Evolutionary conservation across 2,113 vertebrate genomes (phyloP).

Genomic region (Heterochromis multidens): DNA sequence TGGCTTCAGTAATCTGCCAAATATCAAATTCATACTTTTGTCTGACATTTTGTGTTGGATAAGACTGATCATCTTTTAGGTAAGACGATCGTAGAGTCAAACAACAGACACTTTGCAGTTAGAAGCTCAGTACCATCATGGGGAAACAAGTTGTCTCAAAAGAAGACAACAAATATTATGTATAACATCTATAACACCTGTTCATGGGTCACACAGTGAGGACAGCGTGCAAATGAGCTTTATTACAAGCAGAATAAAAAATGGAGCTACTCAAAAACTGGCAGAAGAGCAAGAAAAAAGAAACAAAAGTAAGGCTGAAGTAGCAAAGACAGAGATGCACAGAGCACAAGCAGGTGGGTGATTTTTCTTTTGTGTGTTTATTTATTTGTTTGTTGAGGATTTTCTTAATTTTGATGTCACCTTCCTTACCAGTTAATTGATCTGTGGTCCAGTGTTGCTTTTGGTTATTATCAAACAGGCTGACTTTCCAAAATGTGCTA

Average conservation of each 20-base stretch:
- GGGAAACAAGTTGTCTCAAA: background rate
- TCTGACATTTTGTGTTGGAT: background rate
- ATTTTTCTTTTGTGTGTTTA: background rate
- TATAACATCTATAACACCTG: background rate
- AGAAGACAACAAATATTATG: background rate
- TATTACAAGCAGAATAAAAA: background rate
- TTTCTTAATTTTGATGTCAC: background rate
- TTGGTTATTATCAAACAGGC: no score
- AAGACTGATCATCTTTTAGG: background rate
- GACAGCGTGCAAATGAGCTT: background rate
- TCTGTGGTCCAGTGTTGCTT: background rate
- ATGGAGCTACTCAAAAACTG: background rate
- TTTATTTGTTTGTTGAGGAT: background rate
- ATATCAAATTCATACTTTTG: background rate
- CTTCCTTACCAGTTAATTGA: background rate
- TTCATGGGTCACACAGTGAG: background rate
- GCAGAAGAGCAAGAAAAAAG: background rate
- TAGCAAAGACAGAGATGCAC: background rate
- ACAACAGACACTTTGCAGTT: accelerated
- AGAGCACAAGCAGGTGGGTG: background rate
- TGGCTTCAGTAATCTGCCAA: background rate
- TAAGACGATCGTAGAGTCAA: background rate
- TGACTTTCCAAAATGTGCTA: background rate
- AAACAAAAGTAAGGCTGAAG: background rate
- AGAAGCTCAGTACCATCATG: accelerated